Conservation (phyloP, 2,888 invertebrate genomes). For the Polietes domitor region DNA sequence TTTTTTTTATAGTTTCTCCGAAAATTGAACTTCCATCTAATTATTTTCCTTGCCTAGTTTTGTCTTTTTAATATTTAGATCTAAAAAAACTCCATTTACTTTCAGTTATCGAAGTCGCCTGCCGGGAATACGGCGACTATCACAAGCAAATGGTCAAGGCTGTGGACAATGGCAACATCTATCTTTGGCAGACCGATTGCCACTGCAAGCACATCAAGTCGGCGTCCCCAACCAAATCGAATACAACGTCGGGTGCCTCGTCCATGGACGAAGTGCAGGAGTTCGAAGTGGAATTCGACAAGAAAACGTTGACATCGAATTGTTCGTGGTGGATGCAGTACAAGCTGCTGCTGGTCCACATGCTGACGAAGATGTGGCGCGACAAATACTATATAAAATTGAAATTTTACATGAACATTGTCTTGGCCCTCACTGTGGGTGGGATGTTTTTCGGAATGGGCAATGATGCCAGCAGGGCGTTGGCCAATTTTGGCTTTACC, state of each 20-base stretch:
- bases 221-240: constrained; percentile 73
- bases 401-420: constrained; percentile 86
- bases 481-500: constrained; percentile 92
- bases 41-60: too few relatives aligned
- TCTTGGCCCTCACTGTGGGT: constrained; percentile 87
- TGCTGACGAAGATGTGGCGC: constrained; percentile 88
- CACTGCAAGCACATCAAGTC: constrained; percentile 55
- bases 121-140: constrained; percentile 89
- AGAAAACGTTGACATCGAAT: constrained; percentile 82
- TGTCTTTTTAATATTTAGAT: too few relatives aligned
- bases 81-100: too few relatives aligned
- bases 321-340: constrained; percentile 87
- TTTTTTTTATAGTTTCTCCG: too few relatives aligned
- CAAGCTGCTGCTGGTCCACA: constrained; percentile 84
- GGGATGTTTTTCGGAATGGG: constrained; percentile 88
- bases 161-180: constrained; percentile 85
- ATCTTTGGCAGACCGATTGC: constrained; percentile 81
- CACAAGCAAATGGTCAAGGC: constrained; percentile 86
- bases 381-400: constrained; percentile 88
- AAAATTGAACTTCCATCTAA: too few relatives aligned
- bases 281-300: constrained; percentile 80
- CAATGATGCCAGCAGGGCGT: constrained; percentile 89
- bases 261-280: constrained; percentile 73
- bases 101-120: constrained; percentile 90
- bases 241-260: constrained; percentile 72